Base-by-base conservation (phyloP, 1,140 invertebrate genomes). In the Yoshiicerus persimilis region DNA sequence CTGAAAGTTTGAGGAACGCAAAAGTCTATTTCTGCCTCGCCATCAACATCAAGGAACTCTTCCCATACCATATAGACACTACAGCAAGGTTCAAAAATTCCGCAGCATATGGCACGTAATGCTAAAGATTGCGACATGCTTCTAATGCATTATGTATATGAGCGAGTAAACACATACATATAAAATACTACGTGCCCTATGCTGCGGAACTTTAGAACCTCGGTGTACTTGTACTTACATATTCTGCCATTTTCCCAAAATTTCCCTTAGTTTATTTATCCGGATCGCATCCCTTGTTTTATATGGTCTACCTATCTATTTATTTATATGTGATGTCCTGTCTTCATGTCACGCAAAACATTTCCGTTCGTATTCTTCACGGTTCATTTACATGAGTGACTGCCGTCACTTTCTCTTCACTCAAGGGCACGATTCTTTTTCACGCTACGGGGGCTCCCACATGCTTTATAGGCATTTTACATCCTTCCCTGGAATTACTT, bases 351-450 rank as follows among this genome's bases (percentile, higher is more conserved):
- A 80, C 75, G 75, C 32, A 80, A 80, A 80, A 80, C 75, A 80
- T 80, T 80, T 80, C 75, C 75, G 34, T 32, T 38, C 75, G 36
- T 80, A 32, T 80, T 80, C 75, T 80, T 80, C 75, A 80, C 75
- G 75, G 32, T 23, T 80, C 75, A 80, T 80, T 80, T 36, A 80
- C 75, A 80, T 80, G 75, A 80, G 75, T 80, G 75, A 80, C 32
- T 80, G 30, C 32, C 30, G 75, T 80, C 75, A 70, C 66, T 70
- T 70, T 70, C 66, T 30, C 34, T 80, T 36, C 75, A 80, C 75
- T 80, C 75, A 80, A 80, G 75, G 75, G 75, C 75, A 80, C 75
- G 30, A 80, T 80, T 80, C 75, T 38, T 80, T 70, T 80, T 80
- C 75, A 38, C 75, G 75, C 34, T 38, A 23, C n/a, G 75, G 75